These are phyloP conservation scores for Gopherus flavomarginatus DNA, from an alignment of 2,113 vertebrate genomes.

Conservation along the genomic window DNA sequence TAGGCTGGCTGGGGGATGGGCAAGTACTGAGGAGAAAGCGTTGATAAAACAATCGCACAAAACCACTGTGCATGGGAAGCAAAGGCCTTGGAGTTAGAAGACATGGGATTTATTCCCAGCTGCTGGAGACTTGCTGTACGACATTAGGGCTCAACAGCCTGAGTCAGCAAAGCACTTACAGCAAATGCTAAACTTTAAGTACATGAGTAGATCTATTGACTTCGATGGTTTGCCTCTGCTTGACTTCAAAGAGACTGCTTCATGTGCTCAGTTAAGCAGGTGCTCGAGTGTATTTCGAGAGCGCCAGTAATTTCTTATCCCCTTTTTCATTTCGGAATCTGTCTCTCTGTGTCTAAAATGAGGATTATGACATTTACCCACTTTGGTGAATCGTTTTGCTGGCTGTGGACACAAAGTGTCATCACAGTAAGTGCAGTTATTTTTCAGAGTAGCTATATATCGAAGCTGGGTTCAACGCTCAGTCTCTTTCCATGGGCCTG, in stretches of 20 bases:
- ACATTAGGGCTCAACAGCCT: not conserved
- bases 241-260: not conserved
- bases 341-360: not conserved
- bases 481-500: not conserved
- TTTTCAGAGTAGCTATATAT: not conserved
- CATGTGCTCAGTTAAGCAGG: not conserved
- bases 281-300: not conserved
- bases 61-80: not conserved
- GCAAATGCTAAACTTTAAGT: not conserved
- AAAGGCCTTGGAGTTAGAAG: not conserved
- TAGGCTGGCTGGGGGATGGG: not conserved
- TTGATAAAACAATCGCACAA: not conserved
- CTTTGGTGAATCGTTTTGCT: not conserved
- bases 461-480: not conserved
- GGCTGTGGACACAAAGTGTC: not conserved
- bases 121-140: not conserved
- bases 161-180: not conserved
- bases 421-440: not conserved
- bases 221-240: not conserved
- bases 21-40: not conserved
- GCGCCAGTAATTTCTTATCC: too few species aligned
- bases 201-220: not conserved
- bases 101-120: not conserved
- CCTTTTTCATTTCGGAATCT: not conserved
- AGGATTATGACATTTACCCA: not conserved